phyloP scores from a whole-genome alignment of 2,113 vertebrate species.

The Dascyllus trimaculatus region DNA sequence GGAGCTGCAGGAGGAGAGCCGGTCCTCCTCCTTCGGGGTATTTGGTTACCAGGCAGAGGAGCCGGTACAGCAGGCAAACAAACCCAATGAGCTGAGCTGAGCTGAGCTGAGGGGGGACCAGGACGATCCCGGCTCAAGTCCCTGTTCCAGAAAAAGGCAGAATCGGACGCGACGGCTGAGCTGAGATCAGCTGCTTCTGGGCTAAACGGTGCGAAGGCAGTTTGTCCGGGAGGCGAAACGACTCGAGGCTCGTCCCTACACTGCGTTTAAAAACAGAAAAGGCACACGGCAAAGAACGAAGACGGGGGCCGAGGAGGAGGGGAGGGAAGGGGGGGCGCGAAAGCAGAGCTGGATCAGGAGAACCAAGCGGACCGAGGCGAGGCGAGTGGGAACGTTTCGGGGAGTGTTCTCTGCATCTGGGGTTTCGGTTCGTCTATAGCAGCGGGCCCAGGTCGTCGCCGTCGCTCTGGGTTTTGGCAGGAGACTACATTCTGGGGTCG shows the following conservation, averaged over 20 bases:
- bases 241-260: slow-evolving; percentile 29
- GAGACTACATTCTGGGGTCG: slow-evolving; percentile 81
- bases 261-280: slow-evolving; percentile 65
- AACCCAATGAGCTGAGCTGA: slow-evolving; percentile 7
- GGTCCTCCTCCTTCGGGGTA: background rate
- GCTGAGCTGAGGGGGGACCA: background rate
- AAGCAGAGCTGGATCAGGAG: background rate
- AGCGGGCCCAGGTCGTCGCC: slow-evolving; percentile 63
- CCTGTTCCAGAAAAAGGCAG: slow-evolving; percentile 48
- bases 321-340: background rate
- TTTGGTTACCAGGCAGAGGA: too few species aligned
- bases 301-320: slow-evolving; percentile 1
- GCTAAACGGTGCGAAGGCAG: slow-evolving; percentile 61
- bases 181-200: slow-evolving; percentile 58
- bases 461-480: slow-evolving; percentile 59
- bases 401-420: slow-evolving; percentile 37
- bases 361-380: background rate
- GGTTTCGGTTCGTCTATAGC: slow-evolving; percentile 64
- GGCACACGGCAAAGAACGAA: slow-evolving; percentile 72
- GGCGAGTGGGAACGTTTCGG: slow-evolving; percentile 23
- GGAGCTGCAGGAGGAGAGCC: background rate
- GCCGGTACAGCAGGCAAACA: slow-evolving; percentile 12
- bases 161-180: slow-evolving; percentile 40
- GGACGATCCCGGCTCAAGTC: background rate
- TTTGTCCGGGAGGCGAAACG: slow-evolving; percentile 34